Evolutionary conservation across 2,888 invertebrate genomes (phyloP).

Genomic region (Xylota sylvarum): DNA sequence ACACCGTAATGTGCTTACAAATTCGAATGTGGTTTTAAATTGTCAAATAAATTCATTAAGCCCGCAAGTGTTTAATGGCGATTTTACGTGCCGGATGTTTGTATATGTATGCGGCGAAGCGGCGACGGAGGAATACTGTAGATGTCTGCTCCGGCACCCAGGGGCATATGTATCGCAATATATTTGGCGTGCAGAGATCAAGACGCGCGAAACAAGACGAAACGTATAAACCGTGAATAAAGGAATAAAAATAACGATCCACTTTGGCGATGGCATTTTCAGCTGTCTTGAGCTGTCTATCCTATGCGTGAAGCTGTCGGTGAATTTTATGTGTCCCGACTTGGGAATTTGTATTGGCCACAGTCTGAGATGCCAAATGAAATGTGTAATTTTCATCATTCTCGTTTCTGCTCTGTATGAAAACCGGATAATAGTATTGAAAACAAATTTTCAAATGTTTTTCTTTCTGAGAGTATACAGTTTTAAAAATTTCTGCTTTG

Average conservation of each 20-base stretch:
- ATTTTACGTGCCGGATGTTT: conserved; percentile 71
- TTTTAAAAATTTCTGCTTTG: too few relatives aligned
- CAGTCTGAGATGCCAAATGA: background rate
- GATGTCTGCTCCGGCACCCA: conserved; percentile 33
- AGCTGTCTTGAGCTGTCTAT: conserved; percentile 63
- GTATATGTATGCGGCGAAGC: background rate
- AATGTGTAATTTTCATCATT: conserved; percentile 8
- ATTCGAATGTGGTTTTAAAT: conserved; percentile 76
- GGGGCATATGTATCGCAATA: conserved; percentile 11
- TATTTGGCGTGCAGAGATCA: conserved; percentile 59
- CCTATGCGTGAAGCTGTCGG: conserved; percentile 35
- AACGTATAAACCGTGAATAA: conserved; percentile 21
- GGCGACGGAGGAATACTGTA: background rate
- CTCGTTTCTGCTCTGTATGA: conserved; percentile 22
- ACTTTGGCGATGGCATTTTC: conserved; percentile 66
- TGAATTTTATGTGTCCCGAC: conserved; percentile 29
- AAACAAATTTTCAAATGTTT: conserved; percentile 1
- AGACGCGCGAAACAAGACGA: conserved; percentile 6
- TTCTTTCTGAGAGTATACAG: background rate
- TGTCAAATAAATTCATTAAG: conserved; percentile 77
- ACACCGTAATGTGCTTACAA: conserved; percentile 76
- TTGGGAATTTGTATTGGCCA: background rate
- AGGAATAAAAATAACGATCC: conserved; percentile 61
- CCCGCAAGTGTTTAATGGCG: conserved; percentile 70
- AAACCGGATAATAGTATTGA: conserved; percentile 12